Conservation (phyloP, 2,888 invertebrate genomes). For the Yponomeuta plumbellus region DNA sequence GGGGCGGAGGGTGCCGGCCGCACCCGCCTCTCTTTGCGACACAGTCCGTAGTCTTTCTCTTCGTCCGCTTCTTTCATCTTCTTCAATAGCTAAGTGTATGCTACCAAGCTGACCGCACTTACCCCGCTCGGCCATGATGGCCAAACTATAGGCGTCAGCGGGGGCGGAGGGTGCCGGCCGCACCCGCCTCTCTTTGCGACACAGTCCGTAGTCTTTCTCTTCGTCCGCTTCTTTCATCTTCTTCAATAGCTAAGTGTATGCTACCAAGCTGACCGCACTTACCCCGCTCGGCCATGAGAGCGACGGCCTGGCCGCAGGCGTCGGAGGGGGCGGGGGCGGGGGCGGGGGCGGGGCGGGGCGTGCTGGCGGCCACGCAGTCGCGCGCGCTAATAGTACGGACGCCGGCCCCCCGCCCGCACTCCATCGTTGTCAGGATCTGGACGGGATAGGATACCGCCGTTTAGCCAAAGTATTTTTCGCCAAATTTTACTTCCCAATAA, state of each 20-base stretch:
- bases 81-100: neutral
- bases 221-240: too few species aligned
- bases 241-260: neutral
- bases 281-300: neutral
- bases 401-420: conserved; percentile 34
- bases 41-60: too few species aligned
- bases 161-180: too few species aligned
- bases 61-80: too few species aligned
- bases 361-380: conserved; percentile 43
- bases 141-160: neutral
- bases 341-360: conserved; percentile 39
- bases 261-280: neutral
- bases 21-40: too few species aligned
- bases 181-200: too few species aligned
- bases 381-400: conserved; percentile 21
- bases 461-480: too few species aligned
- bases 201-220: too few species aligned
- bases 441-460: too few species aligned
- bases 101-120: neutral
- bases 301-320: neutral
- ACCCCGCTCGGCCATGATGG: neutral
- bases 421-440: conserved; percentile 45
- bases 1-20: too few species aligned
- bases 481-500: too few species aligned
- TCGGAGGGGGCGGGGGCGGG: too few species aligned